Evolutionary conservation across 2,797 vertebrate species (phyloP).

Genomic region (Scolopax bukidnonensis): DNA sequence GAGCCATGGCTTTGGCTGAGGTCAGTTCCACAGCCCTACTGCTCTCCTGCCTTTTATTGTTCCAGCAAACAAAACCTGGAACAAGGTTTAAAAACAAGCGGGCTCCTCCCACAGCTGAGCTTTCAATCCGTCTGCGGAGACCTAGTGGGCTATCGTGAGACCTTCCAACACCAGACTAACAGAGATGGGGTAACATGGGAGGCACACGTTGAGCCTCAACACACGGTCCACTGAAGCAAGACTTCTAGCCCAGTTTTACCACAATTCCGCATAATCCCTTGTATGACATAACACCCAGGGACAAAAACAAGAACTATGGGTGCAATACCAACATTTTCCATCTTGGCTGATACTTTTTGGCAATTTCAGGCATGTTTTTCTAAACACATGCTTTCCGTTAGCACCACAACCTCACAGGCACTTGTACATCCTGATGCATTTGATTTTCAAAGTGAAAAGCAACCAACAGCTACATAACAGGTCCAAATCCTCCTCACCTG

Average conservation of each 20-base stretch:
- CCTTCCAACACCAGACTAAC: not conserved
- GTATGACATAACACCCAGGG: not conserved
- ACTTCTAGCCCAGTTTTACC: not conserved
- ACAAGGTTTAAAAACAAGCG: conserved; percentile 31
- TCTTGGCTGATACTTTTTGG: not conserved
- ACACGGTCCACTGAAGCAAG: not conserved
- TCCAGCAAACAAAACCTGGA: conserved; percentile 66
- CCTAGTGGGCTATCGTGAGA: not conserved
- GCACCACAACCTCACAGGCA: not conserved
- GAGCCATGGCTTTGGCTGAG: not conserved
- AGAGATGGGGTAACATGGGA: not conserved
- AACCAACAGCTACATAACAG: not conserved
- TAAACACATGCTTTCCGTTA: not conserved
- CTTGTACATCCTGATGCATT: not conserved
- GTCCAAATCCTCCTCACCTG: not conserved
- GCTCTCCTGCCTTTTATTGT: conserved; percentile 26
- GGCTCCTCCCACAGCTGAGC: not conserved
- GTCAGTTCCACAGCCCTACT: not conserved
- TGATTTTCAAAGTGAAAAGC: not conserved
- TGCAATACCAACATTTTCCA: not conserved
- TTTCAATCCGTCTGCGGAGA: not conserved
- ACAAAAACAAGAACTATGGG: not conserved
- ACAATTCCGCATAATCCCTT: not conserved
- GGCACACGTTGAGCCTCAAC: not conserved
- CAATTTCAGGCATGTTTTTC: not conserved